These are phyloP conservation scores for Porites evermanni DNA, from an alignment of 92 coral and sea anemone species.

Conservation along the genomic window DNA sequence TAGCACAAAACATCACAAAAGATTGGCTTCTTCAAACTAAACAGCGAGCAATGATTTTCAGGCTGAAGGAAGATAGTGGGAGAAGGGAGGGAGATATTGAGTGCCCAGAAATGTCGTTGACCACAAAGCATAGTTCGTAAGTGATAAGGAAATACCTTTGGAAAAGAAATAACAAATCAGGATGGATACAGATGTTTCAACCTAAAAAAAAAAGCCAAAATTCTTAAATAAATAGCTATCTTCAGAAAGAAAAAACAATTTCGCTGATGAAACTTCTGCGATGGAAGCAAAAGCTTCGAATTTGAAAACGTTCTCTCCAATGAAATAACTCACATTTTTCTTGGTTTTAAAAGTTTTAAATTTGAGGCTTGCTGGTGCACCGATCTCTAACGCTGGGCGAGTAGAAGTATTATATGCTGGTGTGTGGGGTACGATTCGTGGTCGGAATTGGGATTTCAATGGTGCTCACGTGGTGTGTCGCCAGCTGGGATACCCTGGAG, in stretches of 20 bases:
- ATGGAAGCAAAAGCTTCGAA: too few species aligned
- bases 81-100: too few species aligned
- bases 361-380: constrained; percentile 20
- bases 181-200: too few species aligned
- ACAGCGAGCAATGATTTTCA: too few species aligned
- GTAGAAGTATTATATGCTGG: constrained; percentile 28
- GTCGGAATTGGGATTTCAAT: not conserved
- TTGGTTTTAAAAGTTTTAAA: not conserved
- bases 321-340: not conserved
- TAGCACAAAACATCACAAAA: not conserved
- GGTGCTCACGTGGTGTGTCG: constrained; percentile 25
- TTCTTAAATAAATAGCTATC: too few species aligned
- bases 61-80: too few species aligned
- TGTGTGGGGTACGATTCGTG: not conserved
- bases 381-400: constrained; percentile 31
- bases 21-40: too few species aligned
- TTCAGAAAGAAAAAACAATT: not conserved
- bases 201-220: not conserved
- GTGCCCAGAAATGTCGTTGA: too few species aligned
- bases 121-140: too few species aligned
- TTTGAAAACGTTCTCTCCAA: too few species aligned
- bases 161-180: not conserved
- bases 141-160: not conserved
- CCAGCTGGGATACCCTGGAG: constrained; percentile 27
- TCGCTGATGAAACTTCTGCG: too few species aligned